phyloP scores from a whole-genome alignment of 1,140 invertebrate species.

The Drosophila sp. region DNA sequence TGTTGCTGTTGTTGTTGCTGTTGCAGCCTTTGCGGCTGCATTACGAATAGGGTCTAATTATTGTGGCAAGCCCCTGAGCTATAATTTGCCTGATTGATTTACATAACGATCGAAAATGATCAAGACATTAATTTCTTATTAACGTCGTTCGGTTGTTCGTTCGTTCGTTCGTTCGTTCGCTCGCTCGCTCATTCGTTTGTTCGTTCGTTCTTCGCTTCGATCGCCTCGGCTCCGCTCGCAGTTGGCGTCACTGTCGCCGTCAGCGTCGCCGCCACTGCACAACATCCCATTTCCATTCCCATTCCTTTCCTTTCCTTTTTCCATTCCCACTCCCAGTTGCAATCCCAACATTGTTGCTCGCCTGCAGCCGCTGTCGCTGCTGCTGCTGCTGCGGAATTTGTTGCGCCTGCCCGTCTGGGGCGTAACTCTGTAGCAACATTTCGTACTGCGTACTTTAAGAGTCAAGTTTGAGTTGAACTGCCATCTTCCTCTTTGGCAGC shows the following conservation, averaged over 20 bases:
- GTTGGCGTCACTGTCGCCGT: slow-evolving; percentile 31
- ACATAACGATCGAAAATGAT: slow-evolving; percentile 85
- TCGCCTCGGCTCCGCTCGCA: slow-evolving; percentile 8
- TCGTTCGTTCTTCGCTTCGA: slow-evolving; percentile 29
- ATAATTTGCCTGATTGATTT: slow-evolving; percentile 85
- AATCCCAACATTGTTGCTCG: slow-evolving; percentile 46
- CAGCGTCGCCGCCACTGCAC: slow-evolving; percentile 21
- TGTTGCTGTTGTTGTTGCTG: slow-evolving; percentile 16
- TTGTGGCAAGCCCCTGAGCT: slow-evolving; percentile 84
- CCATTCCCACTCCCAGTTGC: not conserved
- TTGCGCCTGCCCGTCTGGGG: slow-evolving; percentile 54
- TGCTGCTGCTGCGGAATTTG: slow-evolving; percentile 40
- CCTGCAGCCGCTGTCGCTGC: slow-evolving; percentile 22
- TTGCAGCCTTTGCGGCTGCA: slow-evolving; percentile 64
- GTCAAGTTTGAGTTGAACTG: slow-evolving; percentile 18
- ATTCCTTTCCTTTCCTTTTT: slow-evolving; percentile 12
- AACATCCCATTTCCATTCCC: not conserved
- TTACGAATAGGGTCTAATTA: slow-evolving; percentile 84
- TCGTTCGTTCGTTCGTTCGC: slow-evolving; percentile 24
- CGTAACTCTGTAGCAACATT: slow-evolving; percentile 63
- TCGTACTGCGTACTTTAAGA: slow-evolving; percentile 3
- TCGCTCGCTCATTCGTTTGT: slow-evolving; percentile 69
- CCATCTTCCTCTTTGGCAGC: slow-evolving; percentile 27
- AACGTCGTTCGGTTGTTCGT: slow-evolving; percentile 73
- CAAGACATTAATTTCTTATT: slow-evolving; percentile 85